Conservation (phyloP, 2,888 invertebrate genomes). For the Neoscelio sp. region DNA sequence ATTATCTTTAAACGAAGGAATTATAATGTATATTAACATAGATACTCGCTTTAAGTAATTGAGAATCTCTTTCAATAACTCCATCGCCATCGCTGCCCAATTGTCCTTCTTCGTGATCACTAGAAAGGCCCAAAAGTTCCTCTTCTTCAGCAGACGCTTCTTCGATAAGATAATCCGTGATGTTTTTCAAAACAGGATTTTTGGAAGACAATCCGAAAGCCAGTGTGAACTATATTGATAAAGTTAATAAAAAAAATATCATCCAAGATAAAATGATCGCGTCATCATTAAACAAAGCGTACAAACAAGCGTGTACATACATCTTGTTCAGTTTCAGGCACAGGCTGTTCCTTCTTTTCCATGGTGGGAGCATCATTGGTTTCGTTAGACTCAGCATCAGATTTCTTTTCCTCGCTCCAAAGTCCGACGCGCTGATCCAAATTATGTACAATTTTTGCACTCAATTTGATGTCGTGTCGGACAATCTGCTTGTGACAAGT, state of each 20-base stretch:
- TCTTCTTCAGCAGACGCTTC: constrained; percentile 99
- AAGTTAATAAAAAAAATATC: constrained; percentile 7
- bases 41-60: constrained; percentile 88
- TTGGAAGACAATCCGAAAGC: constrained; percentile 90
- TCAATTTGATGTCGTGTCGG: constrained; percentile 95
- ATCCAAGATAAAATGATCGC: too few species aligned
- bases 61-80: constrained; percentile 89
- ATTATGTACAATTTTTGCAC: constrained; percentile 95
- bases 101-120: constrained; percentile 84
- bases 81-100: constrained; percentile 83
- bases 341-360: constrained; percentile 73
- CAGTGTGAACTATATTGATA: constrained; percentile 73
- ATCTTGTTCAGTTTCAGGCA: constrained; percentile 77
- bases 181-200: constrained; percentile 97
- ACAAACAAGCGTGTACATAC: constrained; percentile 70
- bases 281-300: too few species aligned
- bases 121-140: constrained; percentile 90
- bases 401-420: constrained; percentile 87
- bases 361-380: constrained; percentile 70
- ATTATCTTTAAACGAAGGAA: not conserved
- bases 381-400: constrained; percentile 72
- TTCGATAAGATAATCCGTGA: constrained; percentile 98
- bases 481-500: constrained; percentile 95
- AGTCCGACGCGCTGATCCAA: constrained; percentile 93
- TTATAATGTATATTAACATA: constrained; percentile 78